Conservation (phyloP, 2,888 invertebrate species). For the Mycalesis mineus region DNA sequence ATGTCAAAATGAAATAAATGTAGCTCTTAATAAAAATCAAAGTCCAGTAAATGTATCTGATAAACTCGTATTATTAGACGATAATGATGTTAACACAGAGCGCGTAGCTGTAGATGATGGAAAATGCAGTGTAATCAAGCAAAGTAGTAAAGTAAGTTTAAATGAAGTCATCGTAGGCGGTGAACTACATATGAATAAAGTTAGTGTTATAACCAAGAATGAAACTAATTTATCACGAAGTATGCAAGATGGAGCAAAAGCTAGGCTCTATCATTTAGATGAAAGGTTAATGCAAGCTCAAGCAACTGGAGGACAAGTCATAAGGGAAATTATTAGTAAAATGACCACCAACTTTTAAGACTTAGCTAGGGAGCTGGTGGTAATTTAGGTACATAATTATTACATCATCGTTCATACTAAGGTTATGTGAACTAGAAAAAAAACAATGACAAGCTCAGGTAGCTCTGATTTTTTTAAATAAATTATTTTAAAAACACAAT, state of each 20-base stretch:
- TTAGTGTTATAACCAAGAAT: slow-evolving; percentile 52
- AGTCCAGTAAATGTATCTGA: slow-evolving; percentile 46
- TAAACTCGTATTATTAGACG: slow-evolving; percentile 51
- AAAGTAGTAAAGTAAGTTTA: slow-evolving; percentile 30
- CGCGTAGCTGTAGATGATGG: slow-evolving; percentile 47
- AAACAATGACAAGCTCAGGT: no score
- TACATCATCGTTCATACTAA: no score
- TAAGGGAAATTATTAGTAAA: slow-evolving; percentile 60
- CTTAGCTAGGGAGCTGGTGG: no score
- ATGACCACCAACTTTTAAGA: slow-evolving; percentile 55
- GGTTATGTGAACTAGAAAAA: no score
- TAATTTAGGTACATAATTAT: no score
- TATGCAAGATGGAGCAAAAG: slow-evolving; percentile 42
- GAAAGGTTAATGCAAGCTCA: slow-evolving; percentile 60
- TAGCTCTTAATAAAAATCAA: slow-evolving; percentile 36
- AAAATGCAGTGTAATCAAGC: slow-evolving; percentile 30
- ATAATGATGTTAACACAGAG: slow-evolving; percentile 45
- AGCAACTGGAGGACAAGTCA: slow-evolving; percentile 48
- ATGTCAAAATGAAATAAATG: slow-evolving; percentile 9
- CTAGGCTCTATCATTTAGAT: slow-evolving; percentile 55
- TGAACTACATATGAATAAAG: slow-evolving; percentile 38
- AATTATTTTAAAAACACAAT: no score
- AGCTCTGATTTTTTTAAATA: no score
- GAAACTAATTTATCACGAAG: slow-evolving; percentile 45
- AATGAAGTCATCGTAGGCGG: slow-evolving; percentile 41